Evolutionary conservation across 1,140 invertebrate genomes (phyloP), one percentile per base, ranked within the genome.

Genomic region (Dolichoris vasculosae): DNA sequence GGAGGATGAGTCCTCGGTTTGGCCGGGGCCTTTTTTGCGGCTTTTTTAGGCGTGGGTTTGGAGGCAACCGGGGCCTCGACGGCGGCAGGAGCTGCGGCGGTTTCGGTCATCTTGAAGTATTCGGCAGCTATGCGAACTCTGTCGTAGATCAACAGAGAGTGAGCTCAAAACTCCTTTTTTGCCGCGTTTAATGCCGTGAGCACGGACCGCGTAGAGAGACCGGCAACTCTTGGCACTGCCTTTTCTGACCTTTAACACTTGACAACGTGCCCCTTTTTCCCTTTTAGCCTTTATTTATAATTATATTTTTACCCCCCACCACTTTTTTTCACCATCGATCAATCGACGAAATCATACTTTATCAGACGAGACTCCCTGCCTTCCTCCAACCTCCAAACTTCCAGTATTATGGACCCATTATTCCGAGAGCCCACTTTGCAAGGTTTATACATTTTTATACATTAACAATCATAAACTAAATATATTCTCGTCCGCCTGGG

Each of bases 1-100:
- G 88, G 89, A 7, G 92, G 92, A 87, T 92, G 91, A 20, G 51
- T 55, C 51, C 86, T 78, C 0, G 89, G 83, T 71, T 92, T 93
- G 6, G 71, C 73, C 0, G 86, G 35, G 6, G 55, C 20, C 78
- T 89, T 89, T 38, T 89, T 88, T 6, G 48, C n/a, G 2, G 75
- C 26, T 43, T 51, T 55, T 30, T 59, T 59, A 1, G 48, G 3
- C 11, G 75, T 2, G 15, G 46, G 13, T 26, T 32, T 35, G 0
- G 46, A 7, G 3, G 75, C 2, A 2, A 48, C n/a, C 15, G 71
- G 13, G 2, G 71, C 15, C 17, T 38, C 38, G 11, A n/a, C 30
- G 1, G 20, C 67, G 4, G 73, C 40, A 7, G 73, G 40, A 30
- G 26, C 73, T 7, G 17, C 73, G 48, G 73, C 73, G 3, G 73